These are phyloP conservation scores for Temnothorax unifasciatus DNA, from an alignment of 2,888 invertebrate species.

Conservation along the genomic window DNA sequence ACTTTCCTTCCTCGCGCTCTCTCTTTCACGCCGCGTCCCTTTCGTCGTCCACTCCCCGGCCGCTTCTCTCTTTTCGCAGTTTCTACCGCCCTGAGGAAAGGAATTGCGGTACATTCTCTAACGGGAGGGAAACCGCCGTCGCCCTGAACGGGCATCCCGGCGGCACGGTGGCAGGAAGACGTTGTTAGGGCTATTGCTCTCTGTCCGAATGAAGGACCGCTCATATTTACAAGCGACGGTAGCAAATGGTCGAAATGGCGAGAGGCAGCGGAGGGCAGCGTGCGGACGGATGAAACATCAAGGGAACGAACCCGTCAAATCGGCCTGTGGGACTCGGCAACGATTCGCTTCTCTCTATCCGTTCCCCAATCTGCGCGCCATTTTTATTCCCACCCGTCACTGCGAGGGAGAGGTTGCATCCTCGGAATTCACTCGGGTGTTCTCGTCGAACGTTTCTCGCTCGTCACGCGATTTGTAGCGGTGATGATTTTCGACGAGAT, in stretches of 20 bases:
- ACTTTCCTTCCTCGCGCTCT: constrained; percentile 61
- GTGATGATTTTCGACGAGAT: constrained; percentile 37
- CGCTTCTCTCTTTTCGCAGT: constrained; percentile 53
- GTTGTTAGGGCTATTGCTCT: constrained; percentile 84
- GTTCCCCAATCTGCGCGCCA: constrained; percentile 72
- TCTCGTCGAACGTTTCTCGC: constrained; percentile 70
- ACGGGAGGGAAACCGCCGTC: constrained; percentile 69
- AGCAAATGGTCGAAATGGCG: constrained; percentile 76
- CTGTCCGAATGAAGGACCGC: constrained; percentile 83
- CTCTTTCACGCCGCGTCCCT: constrained; percentile 43
- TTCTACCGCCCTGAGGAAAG: constrained; percentile 54
- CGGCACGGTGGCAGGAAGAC: constrained; percentile 77
- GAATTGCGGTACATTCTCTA: constrained; percentile 68
- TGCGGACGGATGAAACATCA: constrained; percentile 52
- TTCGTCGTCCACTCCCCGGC: constrained; percentile 42
- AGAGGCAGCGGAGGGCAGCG: neutral
- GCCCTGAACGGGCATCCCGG: constrained; percentile 68
- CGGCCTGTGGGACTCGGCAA: constrained; percentile 74
- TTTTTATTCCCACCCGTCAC: constrained; percentile 72
- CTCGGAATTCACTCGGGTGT: constrained; percentile 68
- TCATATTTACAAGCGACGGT: constrained; percentile 83
- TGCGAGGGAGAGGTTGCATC: constrained; percentile 42
- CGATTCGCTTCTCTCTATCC: constrained; percentile 73
- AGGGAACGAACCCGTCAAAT: constrained; percentile 72
- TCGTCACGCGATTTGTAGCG: constrained; percentile 71